These are phyloP conservation scores for Peribatodes rhomboidaria DNA, from an alignment of 2,888 invertebrate genomes.

Conservation along the genomic window DNA sequence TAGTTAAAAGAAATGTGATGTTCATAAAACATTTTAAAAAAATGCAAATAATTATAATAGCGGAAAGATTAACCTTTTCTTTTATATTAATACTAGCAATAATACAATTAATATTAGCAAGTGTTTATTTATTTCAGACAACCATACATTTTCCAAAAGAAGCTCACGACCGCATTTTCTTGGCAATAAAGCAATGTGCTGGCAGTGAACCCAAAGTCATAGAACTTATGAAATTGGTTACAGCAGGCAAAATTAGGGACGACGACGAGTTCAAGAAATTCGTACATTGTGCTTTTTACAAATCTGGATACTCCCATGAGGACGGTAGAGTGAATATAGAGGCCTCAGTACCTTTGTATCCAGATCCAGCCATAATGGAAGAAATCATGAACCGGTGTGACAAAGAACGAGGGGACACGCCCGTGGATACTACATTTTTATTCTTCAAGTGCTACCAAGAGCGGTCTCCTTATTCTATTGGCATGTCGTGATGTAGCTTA, in stretches of 20 bases:
- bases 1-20: too few species aligned
- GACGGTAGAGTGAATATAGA: constrained; percentile 20
- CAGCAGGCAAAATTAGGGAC: constrained; percentile 3
- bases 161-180: background rate
- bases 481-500: background rate
- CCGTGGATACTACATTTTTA: constrained; percentile 9
- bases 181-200: constrained; percentile 2
- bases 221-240: constrained; percentile 2
- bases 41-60: too few species aligned
- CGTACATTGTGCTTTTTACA: constrained; percentile 9
- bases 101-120: too few species aligned
- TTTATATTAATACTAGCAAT: too few species aligned
- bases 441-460: constrained; percentile 34
- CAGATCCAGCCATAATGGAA: constrained; percentile 6
- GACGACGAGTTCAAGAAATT: constrained; percentile 18
- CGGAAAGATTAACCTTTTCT: too few species aligned
- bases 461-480: constrained; percentile 3
- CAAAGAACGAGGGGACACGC: background rate
- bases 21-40: too few species aligned
- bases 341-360: constrained; percentile 3
- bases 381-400: constrained; percentile 14
- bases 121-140: constrained; percentile 20
- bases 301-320: constrained; percentile 16
- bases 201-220: background rate
- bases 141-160: constrained; percentile 3